Base-by-base conservation (phyloP, 2,888 invertebrate genomes). In the Drosophila melanocephala region DNA sequence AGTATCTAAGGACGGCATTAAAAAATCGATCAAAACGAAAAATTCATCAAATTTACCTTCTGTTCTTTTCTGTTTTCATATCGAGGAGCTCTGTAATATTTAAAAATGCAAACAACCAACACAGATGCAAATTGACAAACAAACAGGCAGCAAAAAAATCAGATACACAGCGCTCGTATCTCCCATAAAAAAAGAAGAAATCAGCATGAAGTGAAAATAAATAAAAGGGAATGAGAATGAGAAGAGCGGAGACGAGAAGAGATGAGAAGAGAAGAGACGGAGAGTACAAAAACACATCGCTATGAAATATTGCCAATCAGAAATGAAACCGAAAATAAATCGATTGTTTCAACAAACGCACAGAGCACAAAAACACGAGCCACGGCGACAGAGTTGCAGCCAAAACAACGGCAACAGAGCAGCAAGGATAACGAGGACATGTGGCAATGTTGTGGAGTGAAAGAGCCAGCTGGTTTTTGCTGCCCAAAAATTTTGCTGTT, bases 301-400 rank as follows among this genome's bases (percentile, higher is more conserved):
- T 78, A 91, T 90, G 90, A 90, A 90, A 91, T 88, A 92, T 91
- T 92, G 90, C 91, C 92, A 92, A 91, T 91, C 91, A 92, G 91
- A 92, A 92, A 91, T 92, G 90, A 91, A 92, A 92, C 89, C 91
- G 92, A 91, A 92, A 91, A 91, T 91, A 91, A 91, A 92, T 91
- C 91, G 92, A 91, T 92, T 84, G 91, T 87, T 86, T 87, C 86
- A 90, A 88, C 91, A 87, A 79, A 87, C 82, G 87, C 84, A 84
- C 71, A 68, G 70, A 77, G 64, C 58, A 72, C 70, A 73, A 78
- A 83, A 77, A 67, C 70, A 70, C 71, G 80, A 85, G 72, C 57
- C 51, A 65, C 52, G 67, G 77, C 81, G 69, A 81, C 81, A 81
- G 77, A 77, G 75, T 81, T 72, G 74, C 71, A 83, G 77, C 69